Conservation (phyloP, 53 echinoderm and acorn worm species). For the Pentamera pediparva region DNA sequence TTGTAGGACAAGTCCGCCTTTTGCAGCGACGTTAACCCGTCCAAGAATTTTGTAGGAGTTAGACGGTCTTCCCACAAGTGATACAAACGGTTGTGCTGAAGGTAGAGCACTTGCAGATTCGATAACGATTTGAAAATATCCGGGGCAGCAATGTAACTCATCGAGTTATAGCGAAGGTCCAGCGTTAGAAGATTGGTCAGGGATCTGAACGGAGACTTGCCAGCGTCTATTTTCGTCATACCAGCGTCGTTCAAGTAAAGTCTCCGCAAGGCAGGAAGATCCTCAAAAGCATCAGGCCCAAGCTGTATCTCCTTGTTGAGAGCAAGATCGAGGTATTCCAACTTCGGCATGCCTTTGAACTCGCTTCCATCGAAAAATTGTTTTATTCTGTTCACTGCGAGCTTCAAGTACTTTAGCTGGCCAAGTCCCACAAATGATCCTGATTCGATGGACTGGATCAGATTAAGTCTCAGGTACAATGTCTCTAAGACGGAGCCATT, state of each 20-base stretch:
- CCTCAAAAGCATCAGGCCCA: conserved; percentile 39
- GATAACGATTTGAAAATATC: conserved; percentile 41
- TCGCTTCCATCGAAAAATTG: conserved; percentile 52
- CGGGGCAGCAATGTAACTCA: conserved; percentile 41
- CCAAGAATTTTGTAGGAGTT: conserved; percentile 44
- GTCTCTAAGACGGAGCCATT: conserved; percentile 22
- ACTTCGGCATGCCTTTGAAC: conserved; percentile 51
- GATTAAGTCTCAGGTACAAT: conserved; percentile 53
- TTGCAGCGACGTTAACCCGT: conserved; percentile 36
- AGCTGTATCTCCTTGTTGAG: conserved; percentile 46
- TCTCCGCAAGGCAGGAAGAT: conserved; percentile 43
- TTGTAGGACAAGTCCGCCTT: conserved; percentile 71
- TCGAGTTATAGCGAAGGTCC: conserved; percentile 87
- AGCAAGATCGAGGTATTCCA: conserved; percentile 52
- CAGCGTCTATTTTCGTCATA: conserved; percentile 37
- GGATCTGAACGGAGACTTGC: conserved; percentile 60
- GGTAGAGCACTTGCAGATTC: conserved; percentile 60
- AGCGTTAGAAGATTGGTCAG: conserved; percentile 42
- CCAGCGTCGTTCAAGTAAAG: conserved; percentile 56
- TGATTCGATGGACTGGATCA: conserved; percentile 31
- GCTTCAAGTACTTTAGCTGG: conserved; percentile 43
- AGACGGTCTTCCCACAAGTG: conserved; percentile 47
- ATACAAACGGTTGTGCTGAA: conserved; percentile 80
- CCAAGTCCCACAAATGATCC: conserved; percentile 55
- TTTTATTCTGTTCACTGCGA: conserved; percentile 59